phyloP scores from a whole-genome alignment of 1,140 invertebrate genomes.

The Apis mellifera region DNA sequence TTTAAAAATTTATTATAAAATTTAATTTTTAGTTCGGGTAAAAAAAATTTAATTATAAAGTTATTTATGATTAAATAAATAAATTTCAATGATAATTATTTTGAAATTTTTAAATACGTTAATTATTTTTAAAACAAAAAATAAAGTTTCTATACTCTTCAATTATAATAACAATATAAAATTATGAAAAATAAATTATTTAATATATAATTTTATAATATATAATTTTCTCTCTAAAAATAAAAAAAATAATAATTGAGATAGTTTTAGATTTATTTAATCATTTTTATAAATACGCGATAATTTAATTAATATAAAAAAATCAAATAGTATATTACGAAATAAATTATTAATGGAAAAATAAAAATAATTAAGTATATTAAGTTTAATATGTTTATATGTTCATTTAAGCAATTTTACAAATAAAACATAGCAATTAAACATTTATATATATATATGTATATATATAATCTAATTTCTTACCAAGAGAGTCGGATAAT shows the following conservation, averaged over 20 bases:
- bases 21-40: background rate
- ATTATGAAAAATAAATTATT: background rate
- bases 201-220: background rate
- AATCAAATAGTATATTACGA: background rate
- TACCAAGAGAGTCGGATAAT: slow-evolving; percentile 27
- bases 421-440: background rate
- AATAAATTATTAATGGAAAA: background rate
- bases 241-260: too few relatives aligned
- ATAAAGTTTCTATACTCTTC: background rate
- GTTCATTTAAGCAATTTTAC: background rate
- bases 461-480: background rate
- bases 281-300: too few relatives aligned
- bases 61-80: background rate
- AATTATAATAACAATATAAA: background rate
- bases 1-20: background rate
- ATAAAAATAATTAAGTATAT: background rate
- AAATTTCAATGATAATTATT: too few relatives aligned
- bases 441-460: too few relatives aligned
- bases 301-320: background rate
- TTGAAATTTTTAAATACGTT: background rate
- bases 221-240: background rate
- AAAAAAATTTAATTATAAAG: background rate
- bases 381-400: background rate
- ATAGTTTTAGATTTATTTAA: background rate
- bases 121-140: background rate